phyloP scores from a whole-genome alignment of 2,888 invertebrate genomes.

The Ernsta delagoae region DNA sequence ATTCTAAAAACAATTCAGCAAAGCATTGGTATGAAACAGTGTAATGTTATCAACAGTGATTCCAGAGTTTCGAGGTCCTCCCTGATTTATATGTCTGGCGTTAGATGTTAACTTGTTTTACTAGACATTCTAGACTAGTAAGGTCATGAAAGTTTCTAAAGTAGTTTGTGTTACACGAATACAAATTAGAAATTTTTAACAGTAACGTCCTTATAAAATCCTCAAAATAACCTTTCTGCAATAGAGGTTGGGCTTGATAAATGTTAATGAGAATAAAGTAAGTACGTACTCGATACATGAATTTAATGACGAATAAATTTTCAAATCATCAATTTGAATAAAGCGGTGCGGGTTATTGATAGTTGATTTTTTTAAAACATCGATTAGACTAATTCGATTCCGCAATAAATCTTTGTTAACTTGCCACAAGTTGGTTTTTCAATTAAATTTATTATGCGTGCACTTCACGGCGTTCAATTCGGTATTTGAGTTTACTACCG shows the following conservation, averaged over 20 bases:
- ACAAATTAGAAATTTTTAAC: no score
- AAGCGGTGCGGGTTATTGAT: slow-evolving; percentile 79
- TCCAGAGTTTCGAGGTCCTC: slow-evolving; percentile 58
- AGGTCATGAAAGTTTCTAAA: slow-evolving; percentile 23
- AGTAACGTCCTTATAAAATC: no score
- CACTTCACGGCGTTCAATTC: slow-evolving; percentile 57
- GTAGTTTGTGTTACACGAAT: slow-evolving; percentile 7
- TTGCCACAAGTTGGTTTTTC: slow-evolving; percentile 58
- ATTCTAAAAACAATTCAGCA: neutral
- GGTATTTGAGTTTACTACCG: slow-evolving; percentile 44
- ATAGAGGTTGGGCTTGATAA: no score
- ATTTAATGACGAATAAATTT: neutral
- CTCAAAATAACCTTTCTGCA: no score
- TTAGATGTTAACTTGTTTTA: slow-evolving; percentile 34
- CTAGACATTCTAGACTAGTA: slow-evolving; percentile 20
- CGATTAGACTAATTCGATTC: slow-evolving; percentile 56
- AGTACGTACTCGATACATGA: no score
- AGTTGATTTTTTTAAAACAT: slow-evolving; percentile 66
- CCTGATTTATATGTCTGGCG: slow-evolving; percentile 74
- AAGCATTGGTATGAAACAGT: slow-evolving; percentile 1
- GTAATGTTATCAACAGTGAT: slow-evolving; percentile 19
- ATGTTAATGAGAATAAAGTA: no score
- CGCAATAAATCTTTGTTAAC: slow-evolving; percentile 71
- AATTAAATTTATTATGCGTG: slow-evolving; percentile 70
- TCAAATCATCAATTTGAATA: slow-evolving; percentile 42